Percentiles rank a stretch among this genome's conserved stretches.
These are phyloP conservation scores for Pelecanus crispus DNA, from an alignment of 2,113 vertebrate species.

Conservation along the genomic window DNA sequence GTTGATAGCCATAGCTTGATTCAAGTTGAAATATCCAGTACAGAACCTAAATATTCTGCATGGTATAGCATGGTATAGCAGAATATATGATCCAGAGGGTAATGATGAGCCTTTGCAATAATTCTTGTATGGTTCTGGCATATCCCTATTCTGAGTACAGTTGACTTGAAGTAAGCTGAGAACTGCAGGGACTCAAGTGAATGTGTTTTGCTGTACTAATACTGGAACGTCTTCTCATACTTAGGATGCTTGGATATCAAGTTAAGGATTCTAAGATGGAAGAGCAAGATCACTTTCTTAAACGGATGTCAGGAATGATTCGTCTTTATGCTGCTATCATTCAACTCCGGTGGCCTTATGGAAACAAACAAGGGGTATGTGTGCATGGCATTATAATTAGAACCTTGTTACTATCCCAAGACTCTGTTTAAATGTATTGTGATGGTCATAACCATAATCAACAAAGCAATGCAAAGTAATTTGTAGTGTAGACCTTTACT, in stretches of 20 bases:
- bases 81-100: neutral
- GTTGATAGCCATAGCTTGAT: neutral
- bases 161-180: neutral
- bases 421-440: neutral
- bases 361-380: slow-evolving; percentile 79
- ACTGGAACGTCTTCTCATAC: neutral
- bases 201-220: neutral
- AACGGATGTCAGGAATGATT: slow-evolving; percentile 97
- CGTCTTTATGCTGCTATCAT: slow-evolving; percentile 92
- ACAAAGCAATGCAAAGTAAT: neutral
- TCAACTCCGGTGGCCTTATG: slow-evolving; percentile 86
- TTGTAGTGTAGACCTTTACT: neutral
- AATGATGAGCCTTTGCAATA: neutral
- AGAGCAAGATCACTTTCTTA: slow-evolving; percentile 90
- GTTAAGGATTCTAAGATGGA: slow-evolving; percentile 84
- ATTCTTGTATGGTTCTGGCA: neutral
- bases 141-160: neutral
- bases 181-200: neutral
- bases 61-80: neutral
- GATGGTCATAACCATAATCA: neutral
- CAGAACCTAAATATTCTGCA: neutral
- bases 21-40: neutral
- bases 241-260: slow-evolving; percentile 88
- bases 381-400: neutral
- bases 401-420: neutral